These are phyloP conservation scores for Cepaea nemoralis DNA, from an alignment of 1,140 invertebrate species.

Conservation along the genomic window DNA sequence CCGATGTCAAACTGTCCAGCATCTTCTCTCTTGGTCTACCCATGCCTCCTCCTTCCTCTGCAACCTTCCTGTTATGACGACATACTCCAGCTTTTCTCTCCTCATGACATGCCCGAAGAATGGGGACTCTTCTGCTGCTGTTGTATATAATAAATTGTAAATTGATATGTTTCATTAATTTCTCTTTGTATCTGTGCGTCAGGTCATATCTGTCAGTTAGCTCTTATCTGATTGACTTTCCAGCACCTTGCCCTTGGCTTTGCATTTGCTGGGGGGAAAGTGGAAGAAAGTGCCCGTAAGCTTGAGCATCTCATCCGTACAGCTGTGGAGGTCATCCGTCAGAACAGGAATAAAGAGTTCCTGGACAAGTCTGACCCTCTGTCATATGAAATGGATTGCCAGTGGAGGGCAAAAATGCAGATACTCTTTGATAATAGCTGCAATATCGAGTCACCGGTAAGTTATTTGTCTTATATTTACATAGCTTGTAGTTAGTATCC, in stretches of 20 bases:
- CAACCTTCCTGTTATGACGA: too few relatives aligned
- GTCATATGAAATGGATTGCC: conserved; percentile 30
- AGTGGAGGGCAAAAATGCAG: conserved; percentile 23
- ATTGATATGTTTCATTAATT: too few relatives aligned
- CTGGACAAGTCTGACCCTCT: conserved; percentile 26
- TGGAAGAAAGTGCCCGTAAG: conserved; percentile 37
- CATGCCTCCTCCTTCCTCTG: too few relatives aligned
- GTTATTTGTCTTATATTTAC: conserved; percentile 4
- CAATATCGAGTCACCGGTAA: conserved; percentile 19
- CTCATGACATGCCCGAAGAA: too few relatives aligned
- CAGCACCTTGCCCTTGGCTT: conserved; percentile 36
- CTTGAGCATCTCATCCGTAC: conserved; percentile 35
- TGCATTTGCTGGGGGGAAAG: conserved; percentile 41
- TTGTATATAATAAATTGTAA: too few relatives aligned
- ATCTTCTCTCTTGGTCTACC: too few relatives aligned
- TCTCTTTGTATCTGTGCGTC: not conserved
- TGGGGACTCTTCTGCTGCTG: too few relatives aligned
- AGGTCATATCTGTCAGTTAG: not conserved
- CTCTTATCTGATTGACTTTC: not conserved
- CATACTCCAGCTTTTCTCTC: too few relatives aligned
- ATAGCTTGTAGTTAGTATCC: too few relatives aligned
- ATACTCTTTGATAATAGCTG: conserved; percentile 29
- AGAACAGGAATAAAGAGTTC: conserved; percentile 35
- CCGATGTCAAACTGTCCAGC: too few relatives aligned
- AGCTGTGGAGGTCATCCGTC: conserved; percentile 22